Percentiles rank a stretch among this genome's conserved stretches.
Evolutionary conservation across 2,888 invertebrate species (phyloP).

Genomic region (Congeria kusceri): DNA sequence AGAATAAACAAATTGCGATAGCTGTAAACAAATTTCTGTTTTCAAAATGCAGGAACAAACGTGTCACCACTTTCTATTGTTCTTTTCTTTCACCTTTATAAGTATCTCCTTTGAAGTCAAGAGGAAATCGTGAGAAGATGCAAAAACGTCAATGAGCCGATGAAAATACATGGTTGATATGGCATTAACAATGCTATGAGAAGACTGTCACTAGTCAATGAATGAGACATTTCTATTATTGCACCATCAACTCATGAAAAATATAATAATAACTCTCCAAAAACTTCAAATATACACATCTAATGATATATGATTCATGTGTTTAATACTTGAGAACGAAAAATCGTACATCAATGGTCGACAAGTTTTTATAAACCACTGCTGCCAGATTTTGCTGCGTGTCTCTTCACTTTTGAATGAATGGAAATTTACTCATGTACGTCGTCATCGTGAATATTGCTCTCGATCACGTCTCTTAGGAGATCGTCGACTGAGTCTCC

Average conservation of each 20-base stretch:
- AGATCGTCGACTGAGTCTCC: constrained; percentile 84
- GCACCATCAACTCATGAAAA: constrained; percentile 39
- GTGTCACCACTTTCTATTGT: too few species aligned
- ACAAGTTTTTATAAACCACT: too few species aligned
- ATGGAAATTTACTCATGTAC: constrained; percentile 57
- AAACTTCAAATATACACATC: not conserved
- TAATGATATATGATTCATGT: not conserved
- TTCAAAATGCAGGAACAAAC: too few species aligned
- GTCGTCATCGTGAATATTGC: constrained; percentile 81
- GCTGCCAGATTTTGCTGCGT: too few species aligned
- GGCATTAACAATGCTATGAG: constrained; percentile 23
- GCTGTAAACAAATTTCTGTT: too few species aligned
- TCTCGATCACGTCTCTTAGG: constrained; percentile 84
- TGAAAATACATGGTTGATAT: constrained; percentile 21
- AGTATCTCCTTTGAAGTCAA: too few species aligned
- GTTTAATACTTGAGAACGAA: too few species aligned
- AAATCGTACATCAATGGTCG: too few species aligned
- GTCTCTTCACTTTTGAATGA: too few species aligned
- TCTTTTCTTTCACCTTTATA: too few species aligned
- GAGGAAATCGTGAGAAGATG: too few species aligned
- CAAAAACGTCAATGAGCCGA: not conserved
- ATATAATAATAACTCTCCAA: constrained; percentile 5
- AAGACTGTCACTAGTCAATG: constrained; percentile 12
- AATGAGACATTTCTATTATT: constrained; percentile 50
- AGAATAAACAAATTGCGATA: too few species aligned